phyloP scores from a whole-genome alignment of 2,113 vertebrate species.

The Lophotis ruficrista region DNA sequence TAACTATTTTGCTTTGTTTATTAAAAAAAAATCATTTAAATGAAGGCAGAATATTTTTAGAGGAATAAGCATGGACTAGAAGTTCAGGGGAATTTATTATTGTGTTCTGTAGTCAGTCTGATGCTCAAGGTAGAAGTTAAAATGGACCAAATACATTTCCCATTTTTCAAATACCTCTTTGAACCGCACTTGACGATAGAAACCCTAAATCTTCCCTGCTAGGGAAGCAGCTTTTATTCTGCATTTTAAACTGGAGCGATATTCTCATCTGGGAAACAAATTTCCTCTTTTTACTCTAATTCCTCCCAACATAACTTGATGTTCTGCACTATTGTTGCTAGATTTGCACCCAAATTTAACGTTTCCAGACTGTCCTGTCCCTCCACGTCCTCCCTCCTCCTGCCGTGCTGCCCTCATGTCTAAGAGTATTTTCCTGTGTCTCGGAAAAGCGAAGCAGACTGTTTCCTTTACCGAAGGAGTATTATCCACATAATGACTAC shows the following conservation, averaged over 20 bases:
- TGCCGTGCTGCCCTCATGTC: background rate
- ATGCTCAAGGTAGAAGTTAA: conserved; percentile 1
- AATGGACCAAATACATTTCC: background rate
- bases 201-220: background rate
- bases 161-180: background rate
- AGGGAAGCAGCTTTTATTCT: background rate
- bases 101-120: background rate
- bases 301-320: background rate
- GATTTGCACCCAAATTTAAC: background rate
- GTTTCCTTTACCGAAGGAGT: background rate
- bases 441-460: background rate
- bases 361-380: background rate
- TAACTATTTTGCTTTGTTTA: background rate
- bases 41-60: background rate
- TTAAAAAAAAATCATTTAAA: background rate
- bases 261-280: background rate
- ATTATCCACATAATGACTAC: background rate
- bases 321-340: background rate
- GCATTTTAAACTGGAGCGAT: background rate
- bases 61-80: background rate
- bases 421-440: background rate
- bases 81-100: background rate
- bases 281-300: background rate
- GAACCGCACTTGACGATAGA: background rate
- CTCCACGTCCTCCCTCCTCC: background rate